Evolutionary conservation across 1,140 invertebrate genomes (phyloP).

Genomic region (Apis florea): DNA sequence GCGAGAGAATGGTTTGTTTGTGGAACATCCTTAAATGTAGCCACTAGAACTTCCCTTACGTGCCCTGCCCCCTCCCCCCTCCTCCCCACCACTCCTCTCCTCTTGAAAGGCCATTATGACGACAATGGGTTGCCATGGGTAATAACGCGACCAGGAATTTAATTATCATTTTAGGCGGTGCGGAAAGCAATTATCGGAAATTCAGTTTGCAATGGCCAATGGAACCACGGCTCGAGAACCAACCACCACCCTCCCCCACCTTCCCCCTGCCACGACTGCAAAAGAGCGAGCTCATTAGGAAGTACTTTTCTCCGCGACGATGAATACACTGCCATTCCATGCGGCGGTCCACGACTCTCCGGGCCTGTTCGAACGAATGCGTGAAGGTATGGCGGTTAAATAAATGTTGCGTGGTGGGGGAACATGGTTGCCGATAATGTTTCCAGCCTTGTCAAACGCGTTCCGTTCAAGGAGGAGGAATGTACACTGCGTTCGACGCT

Average conservation of each 20-base stretch:
- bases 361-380: neutral
- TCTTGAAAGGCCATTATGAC: slow-evolving; percentile 52
- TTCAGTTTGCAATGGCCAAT: slow-evolving; percentile 75
- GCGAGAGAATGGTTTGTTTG: slow-evolving; percentile 19
- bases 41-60: slow-evolving; percentile 22
- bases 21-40: slow-evolving; percentile 43
- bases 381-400: neutral
- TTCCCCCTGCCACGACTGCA: slow-evolving; percentile 20
- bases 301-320: slow-evolving; percentile 30
- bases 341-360: neutral
- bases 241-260: slow-evolving; percentile 8
- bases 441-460: neutral
- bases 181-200: slow-evolving; percentile 79
- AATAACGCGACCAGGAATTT: slow-evolving; percentile 72
- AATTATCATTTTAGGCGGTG: slow-evolving; percentile 78
- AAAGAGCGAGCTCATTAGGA: slow-evolving; percentile 54
- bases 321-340: slow-evolving; percentile 11
- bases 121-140: slow-evolving; percentile 54
- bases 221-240: slow-evolving; percentile 51
- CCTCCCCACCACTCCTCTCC: neutral
- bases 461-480: neutral
- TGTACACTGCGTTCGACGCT: no score
- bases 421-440: neutral
- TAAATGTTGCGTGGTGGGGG: neutral
- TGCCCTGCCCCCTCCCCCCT: no score